Percentiles rank a stretch among this genome's conserved stretches.
These are phyloP conservation scores for Ypsolopha scabrella DNA, from an alignment of 2,888 invertebrate species.

Conservation along the genomic window DNA sequence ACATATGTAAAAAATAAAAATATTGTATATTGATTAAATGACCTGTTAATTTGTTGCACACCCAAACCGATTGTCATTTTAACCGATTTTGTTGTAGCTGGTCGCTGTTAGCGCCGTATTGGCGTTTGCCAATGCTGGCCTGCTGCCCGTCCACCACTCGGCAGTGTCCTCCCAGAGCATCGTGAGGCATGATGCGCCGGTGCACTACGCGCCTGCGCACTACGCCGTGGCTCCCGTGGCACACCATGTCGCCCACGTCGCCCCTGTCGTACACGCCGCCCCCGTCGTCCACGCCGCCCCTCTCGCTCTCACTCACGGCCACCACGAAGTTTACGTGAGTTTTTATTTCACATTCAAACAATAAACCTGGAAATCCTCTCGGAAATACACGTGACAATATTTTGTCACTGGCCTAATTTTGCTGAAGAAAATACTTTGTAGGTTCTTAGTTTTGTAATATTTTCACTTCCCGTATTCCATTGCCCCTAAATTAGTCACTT, in stretches of 20 bases:
- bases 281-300: constrained; percentile 27
- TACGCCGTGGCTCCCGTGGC: constrained; percentile 25
- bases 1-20: too few relatives aligned
- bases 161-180: constrained; percentile 67
- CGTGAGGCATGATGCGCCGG: constrained; percentile 53
- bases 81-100: constrained; percentile 28
- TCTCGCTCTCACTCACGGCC: constrained; percentile 10
- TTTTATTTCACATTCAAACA: too few relatives aligned
- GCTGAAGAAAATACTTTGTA: too few relatives aligned
- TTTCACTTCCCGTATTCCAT: too few relatives aligned
- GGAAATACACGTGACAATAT: too few relatives aligned
- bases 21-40: too few relatives aligned
- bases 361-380: too few relatives aligned
- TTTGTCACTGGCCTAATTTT: too few relatives aligned
- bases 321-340: neutral
- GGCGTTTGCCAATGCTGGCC: constrained; percentile 67
- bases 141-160: constrained; percentile 52
- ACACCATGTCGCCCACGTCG: constrained; percentile 24
- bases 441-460: too few relatives aligned
- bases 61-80: too few relatives aligned
- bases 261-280: constrained; percentile 33
- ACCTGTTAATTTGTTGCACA: too few relatives aligned
- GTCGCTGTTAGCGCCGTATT: constrained; percentile 57
- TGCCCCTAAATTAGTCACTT: neutral
- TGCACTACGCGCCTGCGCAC: constrained; percentile 41